Percentiles rank a stretch among this genome's conserved stretches.
Conservation (phyloP, 2,888 invertebrate species). For the Acrocyrtus sp. region DNA sequence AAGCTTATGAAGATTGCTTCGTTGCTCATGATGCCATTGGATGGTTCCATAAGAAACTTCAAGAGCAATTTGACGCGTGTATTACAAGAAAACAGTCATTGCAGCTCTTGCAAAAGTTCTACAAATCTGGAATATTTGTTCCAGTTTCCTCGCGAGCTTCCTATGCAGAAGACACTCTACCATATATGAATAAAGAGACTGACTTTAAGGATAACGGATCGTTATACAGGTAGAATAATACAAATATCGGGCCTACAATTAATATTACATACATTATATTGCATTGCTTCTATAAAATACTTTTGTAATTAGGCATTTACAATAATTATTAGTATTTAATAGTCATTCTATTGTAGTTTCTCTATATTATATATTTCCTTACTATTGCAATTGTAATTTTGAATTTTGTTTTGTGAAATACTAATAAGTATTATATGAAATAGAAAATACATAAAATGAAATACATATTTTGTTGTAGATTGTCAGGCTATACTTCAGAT, state of each 20-base stretch:
- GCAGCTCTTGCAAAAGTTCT: conserved; percentile 59
- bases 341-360: too few species aligned
- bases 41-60: conserved; percentile 58
- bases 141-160: conserved; percentile 41
- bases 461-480: background rate
- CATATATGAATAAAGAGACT: conserved; percentile 49
- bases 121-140: conserved; percentile 59
- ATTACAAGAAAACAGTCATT: conserved; percentile 57
- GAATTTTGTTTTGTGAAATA: too few species aligned
- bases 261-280: too few species aligned
- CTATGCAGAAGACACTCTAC: conserved; percentile 15
- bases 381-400: too few species aligned
- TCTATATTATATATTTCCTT: too few species aligned
- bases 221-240: conserved; percentile 57
- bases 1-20: conserved; percentile 58
- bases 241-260: too few species aligned
- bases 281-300: too few species aligned
- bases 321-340: too few species aligned
- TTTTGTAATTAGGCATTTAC: too few species aligned
- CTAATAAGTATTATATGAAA: too few species aligned
- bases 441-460: too few species aligned
- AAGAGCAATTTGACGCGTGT: conserved; percentile 49
- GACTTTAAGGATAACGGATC: conserved; percentile 60
- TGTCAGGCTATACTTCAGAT: conserved; percentile 37
- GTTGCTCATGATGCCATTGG: conserved; percentile 56